Percentiles rank a stretch among this genome's conserved stretches.
Conservation (phyloP, 2,113 vertebrate species). For the Crotalus horridus region DNA sequence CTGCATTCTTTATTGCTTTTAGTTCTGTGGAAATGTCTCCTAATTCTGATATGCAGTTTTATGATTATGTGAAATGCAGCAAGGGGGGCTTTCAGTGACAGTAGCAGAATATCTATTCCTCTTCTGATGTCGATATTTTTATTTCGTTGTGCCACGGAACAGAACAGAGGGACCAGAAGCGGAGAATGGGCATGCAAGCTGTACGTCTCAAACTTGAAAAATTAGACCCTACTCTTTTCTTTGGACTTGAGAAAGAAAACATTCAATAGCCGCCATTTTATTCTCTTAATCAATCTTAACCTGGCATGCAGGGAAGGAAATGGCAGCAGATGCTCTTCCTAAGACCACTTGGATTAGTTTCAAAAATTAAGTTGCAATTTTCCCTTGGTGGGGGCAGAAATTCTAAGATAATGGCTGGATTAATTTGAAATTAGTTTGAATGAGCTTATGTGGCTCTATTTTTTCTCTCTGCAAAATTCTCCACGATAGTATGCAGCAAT, state of each 20-base stretch:
- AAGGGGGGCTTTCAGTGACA: neutral
- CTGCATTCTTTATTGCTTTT: neutral
- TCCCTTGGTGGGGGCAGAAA: neutral
- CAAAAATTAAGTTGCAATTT: neutral
- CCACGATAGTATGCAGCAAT: neutral
- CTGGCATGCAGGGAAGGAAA: neutral
- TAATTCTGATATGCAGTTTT: neutral
- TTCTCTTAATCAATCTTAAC: neutral
- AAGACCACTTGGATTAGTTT: neutral
- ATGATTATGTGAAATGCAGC: neutral
- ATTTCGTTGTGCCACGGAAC: neutral
- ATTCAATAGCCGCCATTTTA: neutral
- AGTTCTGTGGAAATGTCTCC: neutral
- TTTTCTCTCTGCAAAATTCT: neutral
- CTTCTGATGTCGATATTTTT: neutral
- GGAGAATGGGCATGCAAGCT: neutral
- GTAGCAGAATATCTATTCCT: neutral
- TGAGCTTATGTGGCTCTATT: neutral
- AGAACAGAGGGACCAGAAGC: neutral
- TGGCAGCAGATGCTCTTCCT: neutral
- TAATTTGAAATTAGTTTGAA: neutral
- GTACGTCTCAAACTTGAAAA: neutral
- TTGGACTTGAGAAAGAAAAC: neutral
- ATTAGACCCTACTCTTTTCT: neutral
- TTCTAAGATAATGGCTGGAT: neutral